Evolutionary conservation across 2,113 vertebrate species (phyloP), one percentile per base, ranked within the genome.

Genomic region (Trichomycterus rosablanca): DNA sequence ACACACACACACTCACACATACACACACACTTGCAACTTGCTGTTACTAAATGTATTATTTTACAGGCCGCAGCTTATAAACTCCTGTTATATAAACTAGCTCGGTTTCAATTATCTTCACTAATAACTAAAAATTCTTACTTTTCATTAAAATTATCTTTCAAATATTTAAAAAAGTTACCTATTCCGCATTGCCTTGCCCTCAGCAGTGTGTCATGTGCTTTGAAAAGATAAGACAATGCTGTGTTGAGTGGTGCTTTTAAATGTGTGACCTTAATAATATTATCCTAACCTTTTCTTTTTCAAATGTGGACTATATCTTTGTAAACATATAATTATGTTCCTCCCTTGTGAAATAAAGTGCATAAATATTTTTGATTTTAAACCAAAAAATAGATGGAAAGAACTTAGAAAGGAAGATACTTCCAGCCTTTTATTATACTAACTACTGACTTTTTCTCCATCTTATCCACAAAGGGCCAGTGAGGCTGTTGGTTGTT

Each of bases 201-300:
- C 12, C 7, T 37, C 12, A 12, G 5, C 19, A 71, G 18, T 19
- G 57, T 42, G 58, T 74, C 66, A 72, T 53, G 67, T 66, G 68
- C 56, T 52, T 48, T 11, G 46, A 20, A 49, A 53, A 77, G 75
- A 81, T 79, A 72, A 77, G 68, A 43, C 12, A 0, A 15, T 12
- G 5, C 9, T 28, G 54, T 55, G 63, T 50, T 26, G 18, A 63
- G 45, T 44, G 28, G 40, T 22, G 62, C 58, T 55, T 77, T 74
- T 72, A 72, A 70, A 56, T 73, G 45, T 39, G 59, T 68, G 73
- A 76, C 77, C 68, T 77, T 74, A 59, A 79, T 78, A 83, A 85
- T 81, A 82, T 86, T 86, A 63, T 76, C 63, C 54, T 82, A 76
- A 83, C 80, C 79, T 78, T 64, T 56, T 40, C 32, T 23, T 42